A percentile compares a stretch with the other conserved stretches of the same genome.
Evolutionary conservation across 2,888 invertebrate genomes (phyloP).

Genomic region (Hesperia comma): DNA sequence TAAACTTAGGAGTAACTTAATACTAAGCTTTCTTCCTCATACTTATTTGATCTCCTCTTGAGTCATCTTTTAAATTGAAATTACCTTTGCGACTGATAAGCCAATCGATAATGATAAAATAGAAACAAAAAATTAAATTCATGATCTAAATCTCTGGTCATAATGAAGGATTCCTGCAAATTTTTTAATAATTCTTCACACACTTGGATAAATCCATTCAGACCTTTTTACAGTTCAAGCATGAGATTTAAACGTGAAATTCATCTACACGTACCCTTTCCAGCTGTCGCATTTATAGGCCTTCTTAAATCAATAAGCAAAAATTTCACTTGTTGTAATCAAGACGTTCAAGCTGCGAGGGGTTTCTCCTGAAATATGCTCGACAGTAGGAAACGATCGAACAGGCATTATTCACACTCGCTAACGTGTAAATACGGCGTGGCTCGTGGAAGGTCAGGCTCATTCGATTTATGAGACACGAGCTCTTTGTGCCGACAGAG

Average conservation of each 20-base stretch:
- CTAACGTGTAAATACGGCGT: slow-evolving; percentile 46
- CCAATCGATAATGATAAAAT: no score
- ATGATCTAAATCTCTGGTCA: no score
- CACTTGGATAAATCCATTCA: no score
- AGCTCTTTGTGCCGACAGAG: slow-evolving; percentile 69
- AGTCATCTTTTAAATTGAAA: no score
- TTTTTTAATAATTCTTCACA: no score
- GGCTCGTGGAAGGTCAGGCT: slow-evolving; percentile 62
- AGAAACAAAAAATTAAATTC: no score
- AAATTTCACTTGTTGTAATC: neutral
- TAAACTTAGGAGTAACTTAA: neutral
- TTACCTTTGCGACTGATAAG: no score
- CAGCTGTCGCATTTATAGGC: neutral
- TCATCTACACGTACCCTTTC: neutral
- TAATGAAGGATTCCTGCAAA: no score
- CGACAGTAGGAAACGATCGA: slow-evolving; percentile 34
- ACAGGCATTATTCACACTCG: slow-evolving; percentile 47
- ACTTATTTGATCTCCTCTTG: no score
- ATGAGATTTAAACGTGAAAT: no score
- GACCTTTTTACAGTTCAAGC: no score
- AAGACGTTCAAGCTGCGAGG: neutral
- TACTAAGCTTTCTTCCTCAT: no score
- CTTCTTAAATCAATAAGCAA: neutral
- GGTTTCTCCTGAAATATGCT: slow-evolving; percentile 5
- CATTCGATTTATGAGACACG: slow-evolving; percentile 73